phyloP scores from a whole-genome alignment of 2,113 vertebrate species.

The Istiophorus platypterus region DNA sequence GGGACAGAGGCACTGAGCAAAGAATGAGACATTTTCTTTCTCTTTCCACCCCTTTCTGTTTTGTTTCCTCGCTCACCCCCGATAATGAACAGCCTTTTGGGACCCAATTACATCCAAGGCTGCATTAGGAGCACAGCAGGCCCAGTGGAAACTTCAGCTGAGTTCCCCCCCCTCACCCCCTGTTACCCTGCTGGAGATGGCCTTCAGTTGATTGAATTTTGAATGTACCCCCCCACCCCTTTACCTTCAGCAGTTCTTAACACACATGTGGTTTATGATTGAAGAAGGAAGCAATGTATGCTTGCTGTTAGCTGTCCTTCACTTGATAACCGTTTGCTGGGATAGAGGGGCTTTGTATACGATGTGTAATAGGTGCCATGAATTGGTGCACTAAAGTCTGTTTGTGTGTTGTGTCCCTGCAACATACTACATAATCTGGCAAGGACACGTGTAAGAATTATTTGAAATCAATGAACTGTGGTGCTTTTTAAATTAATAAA shows the following conservation, averaged over 20 bases:
- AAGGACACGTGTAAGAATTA: background rate
- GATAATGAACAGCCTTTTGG: slow-evolving; percentile 87
- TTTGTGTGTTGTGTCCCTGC: slow-evolving; percentile 32
- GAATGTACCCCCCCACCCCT: slow-evolving; percentile 65
- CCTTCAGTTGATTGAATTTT: slow-evolving; percentile 85
- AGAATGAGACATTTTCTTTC: slow-evolving; percentile 74
- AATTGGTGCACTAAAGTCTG: slow-evolving; percentile 16
- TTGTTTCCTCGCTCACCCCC: slow-evolving; percentile 78
- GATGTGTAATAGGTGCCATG: background rate
- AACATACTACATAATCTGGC: slow-evolving; percentile 4
- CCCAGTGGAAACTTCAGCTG: slow-evolving; percentile 82
- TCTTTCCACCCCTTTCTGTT: slow-evolving; percentile 69
- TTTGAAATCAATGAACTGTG: slow-evolving; percentile 25
- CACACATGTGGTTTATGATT: slow-evolving; percentile 73
- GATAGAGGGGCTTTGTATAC: slow-evolving; percentile 53
- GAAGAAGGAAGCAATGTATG: slow-evolving; percentile 60
- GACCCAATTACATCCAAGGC: slow-evolving; percentile 87
- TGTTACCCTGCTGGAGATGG: slow-evolving; percentile 76
- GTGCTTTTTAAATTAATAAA: slow-evolving; percentile 36
- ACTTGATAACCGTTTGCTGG: slow-evolving; percentile 48
- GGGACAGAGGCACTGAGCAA: slow-evolving; percentile 72
- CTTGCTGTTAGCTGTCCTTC: slow-evolving; percentile 72
- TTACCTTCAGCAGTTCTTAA: slow-evolving; percentile 63
- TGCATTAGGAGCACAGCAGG: slow-evolving; percentile 83
- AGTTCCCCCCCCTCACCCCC: slow-evolving; percentile 63